phyloP scores from a whole-genome alignment of 2,888 invertebrate species.

The Polyommatus iphigenia region DNA sequence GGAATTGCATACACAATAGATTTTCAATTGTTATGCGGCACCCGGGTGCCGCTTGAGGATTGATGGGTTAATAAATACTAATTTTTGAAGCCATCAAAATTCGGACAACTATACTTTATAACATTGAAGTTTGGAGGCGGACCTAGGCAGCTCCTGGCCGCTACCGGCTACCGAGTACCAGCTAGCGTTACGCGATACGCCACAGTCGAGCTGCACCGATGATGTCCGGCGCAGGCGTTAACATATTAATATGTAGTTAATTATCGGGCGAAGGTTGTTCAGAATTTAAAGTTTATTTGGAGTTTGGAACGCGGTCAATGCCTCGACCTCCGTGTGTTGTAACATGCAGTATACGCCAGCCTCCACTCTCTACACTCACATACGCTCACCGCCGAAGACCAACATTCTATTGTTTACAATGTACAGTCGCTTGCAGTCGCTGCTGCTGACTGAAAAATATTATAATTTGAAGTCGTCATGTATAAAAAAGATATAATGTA shows the following conservation, averaged over 20 bases:
- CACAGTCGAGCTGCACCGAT: background rate
- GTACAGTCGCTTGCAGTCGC: background rate
- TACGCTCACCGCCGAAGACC: background rate
- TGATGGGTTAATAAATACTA: no score
- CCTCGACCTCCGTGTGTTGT: conserved; percentile 14
- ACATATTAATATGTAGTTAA: conserved; percentile 18
- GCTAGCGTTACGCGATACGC: background rate
- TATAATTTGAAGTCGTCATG: background rate
- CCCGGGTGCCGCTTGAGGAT: no score
- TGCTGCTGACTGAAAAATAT: background rate
- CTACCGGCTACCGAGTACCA: background rate
- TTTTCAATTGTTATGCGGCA: no score
- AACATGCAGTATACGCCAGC: background rate
- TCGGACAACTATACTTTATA: no score
- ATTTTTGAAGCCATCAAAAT: no score
- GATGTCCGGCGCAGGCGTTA: background rate
- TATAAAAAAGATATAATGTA: no score
- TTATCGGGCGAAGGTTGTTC: background rate
- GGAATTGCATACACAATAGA: no score
- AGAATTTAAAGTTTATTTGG: conserved; percentile 17
- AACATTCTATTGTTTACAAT: background rate
- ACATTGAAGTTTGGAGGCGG: background rate
- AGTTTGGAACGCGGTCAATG: conserved; percentile 25
- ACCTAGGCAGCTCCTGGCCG: background rate
- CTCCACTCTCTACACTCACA: conserved; percentile 18